phyloP scores from a whole-genome alignment of 2,888 invertebrate genomes.

The Petrophora chlorosata region DNA sequence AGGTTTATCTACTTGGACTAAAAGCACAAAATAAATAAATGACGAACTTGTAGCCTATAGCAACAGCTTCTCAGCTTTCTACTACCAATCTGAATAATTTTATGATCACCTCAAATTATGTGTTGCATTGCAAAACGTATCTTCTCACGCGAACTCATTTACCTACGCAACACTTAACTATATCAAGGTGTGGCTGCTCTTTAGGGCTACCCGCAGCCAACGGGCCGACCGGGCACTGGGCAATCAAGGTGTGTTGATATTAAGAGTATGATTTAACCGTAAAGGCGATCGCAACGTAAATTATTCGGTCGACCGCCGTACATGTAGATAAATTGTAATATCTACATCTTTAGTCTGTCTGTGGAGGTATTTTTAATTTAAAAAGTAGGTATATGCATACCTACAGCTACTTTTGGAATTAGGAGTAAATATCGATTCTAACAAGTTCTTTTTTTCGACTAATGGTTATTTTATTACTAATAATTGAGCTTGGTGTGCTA shows the following conservation, averaged over 20 bases:
- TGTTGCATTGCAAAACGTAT: not conserved
- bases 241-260: conserved; percentile 22
- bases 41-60: not conserved
- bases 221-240: conserved; percentile 9
- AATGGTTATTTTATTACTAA: too few relatives aligned
- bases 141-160: conserved; percentile 5
- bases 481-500: too few relatives aligned
- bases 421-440: too few relatives aligned
- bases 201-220: conserved; percentile 8
- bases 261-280: conserved; percentile 21
- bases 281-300: conserved; percentile 29
- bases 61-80: not conserved
- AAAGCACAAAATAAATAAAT: too few relatives aligned
- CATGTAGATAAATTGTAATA: conserved; percentile 8
- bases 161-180: not conserved
- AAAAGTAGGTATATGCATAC: too few relatives aligned
- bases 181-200: conserved; percentile 24
- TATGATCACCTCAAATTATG: not conserved
- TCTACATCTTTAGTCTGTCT: too few relatives aligned
- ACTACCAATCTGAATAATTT: not conserved
- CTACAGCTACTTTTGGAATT: too few relatives aligned
- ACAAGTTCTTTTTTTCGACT: too few relatives aligned
- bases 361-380: too few relatives aligned
- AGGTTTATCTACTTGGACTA: too few relatives aligned
- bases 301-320: conserved; percentile 41